phyloP scores from a whole-genome alignment of 1,140 invertebrate genomes.

The Atta colombica region DNA sequence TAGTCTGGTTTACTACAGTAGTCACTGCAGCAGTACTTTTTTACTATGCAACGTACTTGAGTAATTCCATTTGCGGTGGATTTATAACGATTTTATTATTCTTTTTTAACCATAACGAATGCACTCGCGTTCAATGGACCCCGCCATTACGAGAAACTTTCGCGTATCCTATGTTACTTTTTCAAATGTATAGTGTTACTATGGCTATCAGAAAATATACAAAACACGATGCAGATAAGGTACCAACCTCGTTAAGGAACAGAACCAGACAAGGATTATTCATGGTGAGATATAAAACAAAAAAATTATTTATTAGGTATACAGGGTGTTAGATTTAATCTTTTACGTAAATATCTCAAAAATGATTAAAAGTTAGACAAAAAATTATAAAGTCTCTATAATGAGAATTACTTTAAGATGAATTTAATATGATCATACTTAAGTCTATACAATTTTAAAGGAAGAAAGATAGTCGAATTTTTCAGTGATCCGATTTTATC shows the following conservation, averaged over 20 bases:
- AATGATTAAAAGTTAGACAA: too few species aligned
- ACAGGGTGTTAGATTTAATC: background rate
- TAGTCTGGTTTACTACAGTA: slow-evolving; percentile 90
- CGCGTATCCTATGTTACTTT: slow-evolving; percentile 90
- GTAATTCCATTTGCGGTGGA: slow-evolving; percentile 90
- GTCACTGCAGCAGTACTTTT: slow-evolving; percentile 89
- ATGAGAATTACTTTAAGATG: too few species aligned
- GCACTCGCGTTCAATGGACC: slow-evolving; percentile 94
- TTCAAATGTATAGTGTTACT: slow-evolving; percentile 87
- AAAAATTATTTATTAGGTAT: background rate
- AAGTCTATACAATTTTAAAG: too few species aligned
- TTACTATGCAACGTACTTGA: slow-evolving; percentile 88
- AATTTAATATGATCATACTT: too few species aligned
- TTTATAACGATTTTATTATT: slow-evolving; percentile 90
- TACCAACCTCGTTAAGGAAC: background rate
- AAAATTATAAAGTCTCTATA: too few species aligned
- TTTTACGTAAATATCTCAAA: too few species aligned
- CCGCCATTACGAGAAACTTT: slow-evolving; percentile 94
- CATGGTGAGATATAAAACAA: slow-evolving; percentile 17
- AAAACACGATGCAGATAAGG: background rate
- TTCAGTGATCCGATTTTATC: too few species aligned
- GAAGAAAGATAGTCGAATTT: too few species aligned
- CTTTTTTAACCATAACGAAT: slow-evolving; percentile 93
- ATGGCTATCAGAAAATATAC: slow-evolving; percentile 72
- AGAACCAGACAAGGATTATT: slow-evolving; percentile 19